Evolutionary conservation across 1,140 invertebrate genomes (phyloP), one percentile per base, ranked within the genome.

Genomic region (Globodera rostochiensis): DNA sequence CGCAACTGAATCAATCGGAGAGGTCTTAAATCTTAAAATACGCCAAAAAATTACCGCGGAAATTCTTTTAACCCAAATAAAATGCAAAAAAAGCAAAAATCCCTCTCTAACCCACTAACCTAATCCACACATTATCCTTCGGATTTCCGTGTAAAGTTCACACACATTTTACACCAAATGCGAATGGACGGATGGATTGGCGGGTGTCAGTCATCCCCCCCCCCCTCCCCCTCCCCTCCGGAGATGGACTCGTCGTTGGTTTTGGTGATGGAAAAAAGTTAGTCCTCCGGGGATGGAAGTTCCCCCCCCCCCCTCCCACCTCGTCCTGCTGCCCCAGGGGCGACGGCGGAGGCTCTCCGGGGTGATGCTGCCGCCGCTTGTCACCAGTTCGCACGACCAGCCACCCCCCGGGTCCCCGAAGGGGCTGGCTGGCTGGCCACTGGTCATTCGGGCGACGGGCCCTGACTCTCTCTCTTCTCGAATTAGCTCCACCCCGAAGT

Each of bases 381-480:
- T 71, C 69, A 71, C 69, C 69, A 71, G 69, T 45, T 71, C 46
- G 69, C 69, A 71, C 69, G 69, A 71, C 36, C 69, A 36, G 46
- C 69, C 69, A 71, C 69, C 69, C 69, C 25, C 67, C 67, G 21
- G 36, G 13, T 21, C 69, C 25, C 69, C 46, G 8, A 6, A 1
- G 21, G 25, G 69, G 36, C 69, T 7, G 36, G 36, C n/a, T 45
- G n/a, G 69, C 69, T 71, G 69, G 69, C 69, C 69, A 71, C 46
- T 71, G 69, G 69, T 71, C 69, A 71, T 47, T 71, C 69, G 19
- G 57, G 13, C 11, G 57, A 15, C 6, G 57, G 57, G 57, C 15
- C 36, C 57, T 60, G 11, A 6, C 19, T 6, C 3, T 13, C 57
- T 60, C 13, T 60, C 57, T 64, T 64, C 57, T 64, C 57, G 57